Percentiles rank a stretch among this genome's conserved stretches.
Evolutionary conservation across 2,888 invertebrate genomes (phyloP).

Genomic region (Volucella zonaria): DNA sequence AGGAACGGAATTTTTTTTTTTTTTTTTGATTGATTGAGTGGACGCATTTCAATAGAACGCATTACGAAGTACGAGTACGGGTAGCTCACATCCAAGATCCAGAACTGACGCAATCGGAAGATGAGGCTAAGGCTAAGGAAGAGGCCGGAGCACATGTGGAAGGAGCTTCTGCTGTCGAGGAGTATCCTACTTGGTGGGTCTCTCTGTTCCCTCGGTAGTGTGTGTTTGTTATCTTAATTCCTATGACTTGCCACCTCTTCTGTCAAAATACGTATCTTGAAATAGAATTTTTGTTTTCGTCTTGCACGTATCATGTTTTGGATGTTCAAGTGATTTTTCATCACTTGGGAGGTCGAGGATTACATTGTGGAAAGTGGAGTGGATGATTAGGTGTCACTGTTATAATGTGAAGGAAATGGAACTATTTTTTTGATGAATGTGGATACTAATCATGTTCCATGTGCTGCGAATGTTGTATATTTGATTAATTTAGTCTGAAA

Average conservation of each 20-base stretch:
- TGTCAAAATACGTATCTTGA: conserved; percentile 60
- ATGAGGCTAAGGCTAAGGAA: too few species aligned
- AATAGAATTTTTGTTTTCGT: conserved; percentile 60
- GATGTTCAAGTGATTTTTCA: conserved; percentile 61
- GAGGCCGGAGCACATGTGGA: conserved; percentile 11
- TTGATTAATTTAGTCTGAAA: too few species aligned
- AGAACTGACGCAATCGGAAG: conserved; percentile 12
- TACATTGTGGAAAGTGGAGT: conserved; percentile 13
- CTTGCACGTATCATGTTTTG: conserved; percentile 28
- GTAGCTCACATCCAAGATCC: conserved; percentile 18
- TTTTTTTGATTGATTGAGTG: conserved; percentile 65
- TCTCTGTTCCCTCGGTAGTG: not conserved
- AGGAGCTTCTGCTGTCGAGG: conserved; percentile 8
- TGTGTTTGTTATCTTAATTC: conserved; percentile 63
- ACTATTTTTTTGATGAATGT: too few species aligned
- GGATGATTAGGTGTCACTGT: conserved; percentile 48
- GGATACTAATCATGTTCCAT: too few species aligned
- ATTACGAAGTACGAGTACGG: conserved; percentile 41
- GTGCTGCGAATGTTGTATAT: too few species aligned
- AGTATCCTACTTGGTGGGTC: conserved; percentile 58
- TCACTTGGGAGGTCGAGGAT: conserved; percentile 60
- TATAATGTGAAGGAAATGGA: not conserved
- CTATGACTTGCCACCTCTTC: conserved; percentile 49
- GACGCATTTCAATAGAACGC: conserved; percentile 67
- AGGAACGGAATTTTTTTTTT: conserved; percentile 17